Evolutionary conservation across 2,113 vertebrate species (phyloP).

Genomic region (Pycnonotus jocosus): DNA sequence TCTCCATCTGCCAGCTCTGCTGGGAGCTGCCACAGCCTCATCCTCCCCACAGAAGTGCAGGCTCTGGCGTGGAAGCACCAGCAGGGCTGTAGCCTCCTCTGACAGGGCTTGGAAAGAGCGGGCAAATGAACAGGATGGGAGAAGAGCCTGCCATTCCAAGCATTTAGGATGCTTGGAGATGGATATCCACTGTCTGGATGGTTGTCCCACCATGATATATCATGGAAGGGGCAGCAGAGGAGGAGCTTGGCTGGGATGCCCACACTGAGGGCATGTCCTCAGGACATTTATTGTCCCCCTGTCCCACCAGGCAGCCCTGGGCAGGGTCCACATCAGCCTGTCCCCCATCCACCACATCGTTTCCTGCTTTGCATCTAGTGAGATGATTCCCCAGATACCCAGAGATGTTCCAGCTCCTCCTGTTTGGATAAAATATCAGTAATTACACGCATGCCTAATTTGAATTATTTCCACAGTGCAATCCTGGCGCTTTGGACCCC

Average conservation of each 20-base stretch:
- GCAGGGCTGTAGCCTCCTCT: neutral
- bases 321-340: neutral
- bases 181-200: neutral
- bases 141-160: neutral
- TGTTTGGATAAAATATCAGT: constrained; percentile 25
- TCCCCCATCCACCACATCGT: neutral
- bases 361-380: neutral
- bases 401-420: constrained; percentile 48
- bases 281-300: neutral
- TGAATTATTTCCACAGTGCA: constrained; percentile 34
- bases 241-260: neutral
- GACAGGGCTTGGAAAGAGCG: neutral
- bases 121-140: neutral
- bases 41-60: neutral
- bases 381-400: neutral
- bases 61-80: neutral
- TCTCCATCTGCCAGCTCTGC: neutral
- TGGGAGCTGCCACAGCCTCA: neutral
- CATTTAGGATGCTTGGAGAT: neutral
- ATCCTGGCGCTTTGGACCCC: neutral
- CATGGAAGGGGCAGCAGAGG: neutral
- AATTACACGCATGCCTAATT: constrained; percentile 60
- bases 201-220: neutral
- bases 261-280: neutral
- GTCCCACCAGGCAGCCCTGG: neutral